Percentiles rank a stretch among this genome's conserved stretches.
Evolutionary conservation across 1,140 invertebrate genomes (phyloP).

Genomic region (Dendroctonus ponderosae): DNA sequence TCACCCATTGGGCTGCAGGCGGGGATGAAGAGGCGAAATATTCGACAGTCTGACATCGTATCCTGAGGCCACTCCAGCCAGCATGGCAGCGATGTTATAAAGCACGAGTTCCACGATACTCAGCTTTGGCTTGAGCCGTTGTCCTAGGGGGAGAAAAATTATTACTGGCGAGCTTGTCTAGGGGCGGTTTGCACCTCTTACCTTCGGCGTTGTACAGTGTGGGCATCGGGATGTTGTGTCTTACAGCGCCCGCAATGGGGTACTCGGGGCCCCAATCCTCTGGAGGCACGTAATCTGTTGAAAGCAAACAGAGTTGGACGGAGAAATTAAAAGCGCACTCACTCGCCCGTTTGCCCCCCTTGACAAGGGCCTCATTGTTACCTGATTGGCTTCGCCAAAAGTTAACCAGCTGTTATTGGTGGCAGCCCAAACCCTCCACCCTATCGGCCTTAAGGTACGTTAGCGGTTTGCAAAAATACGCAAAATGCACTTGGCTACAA

Average conservation of each 20-base stretch:
- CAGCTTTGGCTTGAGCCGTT: constrained; percentile 63
- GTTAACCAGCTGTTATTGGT: no score
- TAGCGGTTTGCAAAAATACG: no score
- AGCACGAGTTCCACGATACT: constrained; percentile 79
- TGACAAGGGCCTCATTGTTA: no score
- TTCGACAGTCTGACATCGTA: constrained; percentile 88
- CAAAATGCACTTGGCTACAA: no score
- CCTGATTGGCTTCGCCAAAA: no score
- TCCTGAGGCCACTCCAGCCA: constrained; percentile 84
- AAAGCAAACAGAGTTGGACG: constrained; percentile 40
- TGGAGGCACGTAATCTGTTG: constrained; percentile 52
- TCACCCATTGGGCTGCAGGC: constrained; percentile 66
- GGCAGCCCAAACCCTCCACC: no score
- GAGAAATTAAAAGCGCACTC: no score
- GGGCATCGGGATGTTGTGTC: constrained; percentile 69
- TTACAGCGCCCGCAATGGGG: constrained; percentile 56
- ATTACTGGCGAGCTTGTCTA: not conserved
- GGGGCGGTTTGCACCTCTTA: constrained; percentile 39
- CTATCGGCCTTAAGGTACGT: no score
- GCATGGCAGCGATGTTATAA: constrained; percentile 86
- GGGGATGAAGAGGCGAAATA: constrained; percentile 78
- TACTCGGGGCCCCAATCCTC: constrained; percentile 68
- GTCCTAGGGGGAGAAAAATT: constrained; percentile 46
- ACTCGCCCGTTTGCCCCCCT: no score
- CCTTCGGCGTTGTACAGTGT: constrained; percentile 71